Evolutionary conservation across 2,113 vertebrate genomes (phyloP).

Genomic region (Alligator sinensis): DNA sequence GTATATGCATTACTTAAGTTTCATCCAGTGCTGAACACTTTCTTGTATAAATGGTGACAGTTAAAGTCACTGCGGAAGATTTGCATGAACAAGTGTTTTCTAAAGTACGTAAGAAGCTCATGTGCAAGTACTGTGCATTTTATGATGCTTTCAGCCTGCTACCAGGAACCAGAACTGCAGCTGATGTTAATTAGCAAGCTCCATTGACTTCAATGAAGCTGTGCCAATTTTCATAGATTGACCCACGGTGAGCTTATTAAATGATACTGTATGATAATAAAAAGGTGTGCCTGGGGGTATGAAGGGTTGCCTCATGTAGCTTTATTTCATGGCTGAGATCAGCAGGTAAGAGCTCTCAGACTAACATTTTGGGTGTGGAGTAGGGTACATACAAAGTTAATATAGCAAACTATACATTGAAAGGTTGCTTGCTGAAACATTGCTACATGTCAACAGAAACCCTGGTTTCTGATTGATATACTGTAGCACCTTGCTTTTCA

Average conservation of each 20-base stretch:
- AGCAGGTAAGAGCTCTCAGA: background rate
- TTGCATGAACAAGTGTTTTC: background rate
- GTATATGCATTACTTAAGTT: background rate
- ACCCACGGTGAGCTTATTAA: background rate
- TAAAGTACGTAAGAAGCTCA: rapidly evolving
- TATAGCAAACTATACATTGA: background rate
- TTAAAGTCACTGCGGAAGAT: background rate
- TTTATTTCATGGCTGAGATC: background rate
- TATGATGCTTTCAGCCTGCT: background rate
- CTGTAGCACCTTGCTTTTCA: background rate
- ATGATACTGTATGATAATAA: background rate
- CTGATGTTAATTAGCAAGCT: background rate
- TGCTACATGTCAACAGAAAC: background rate
- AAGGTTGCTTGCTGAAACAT: background rate
- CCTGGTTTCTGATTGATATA: background rate
- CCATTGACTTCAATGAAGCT: background rate
- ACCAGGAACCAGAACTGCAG: background rate
- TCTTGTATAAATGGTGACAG: background rate
- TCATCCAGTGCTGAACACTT: background rate
- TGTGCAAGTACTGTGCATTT: background rate
- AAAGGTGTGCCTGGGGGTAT: background rate
- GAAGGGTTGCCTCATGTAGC: background rate
- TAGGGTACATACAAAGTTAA: background rate
- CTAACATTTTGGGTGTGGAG: background rate
- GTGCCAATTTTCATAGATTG: background rate